Evolutionary conservation across 2,888 invertebrate species (phyloP), one percentile per base, ranked within the genome.

Genomic region (Epsilonema sp.): DNA sequence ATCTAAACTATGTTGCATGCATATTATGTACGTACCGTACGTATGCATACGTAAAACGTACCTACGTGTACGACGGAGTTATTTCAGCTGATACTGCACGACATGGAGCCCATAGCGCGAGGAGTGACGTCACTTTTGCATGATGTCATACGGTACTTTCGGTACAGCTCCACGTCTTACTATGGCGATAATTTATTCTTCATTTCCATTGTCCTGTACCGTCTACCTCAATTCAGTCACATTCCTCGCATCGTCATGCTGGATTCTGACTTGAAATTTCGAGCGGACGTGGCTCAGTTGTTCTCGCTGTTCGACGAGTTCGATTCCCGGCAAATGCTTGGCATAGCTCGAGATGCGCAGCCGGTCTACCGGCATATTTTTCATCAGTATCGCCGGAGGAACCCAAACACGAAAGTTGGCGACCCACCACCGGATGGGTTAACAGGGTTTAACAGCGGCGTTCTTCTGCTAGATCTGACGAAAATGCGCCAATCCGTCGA

Each of bases 361-460:
- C 81, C 82, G 1, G 81, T 82, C 0, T 83, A 83, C 63, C 72
- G 78, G 38, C 80, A 82, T 61, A 75, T 78, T 41, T 70, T 82
- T 21, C 3, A 13, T 55, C 65, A 72, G 44, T 80, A 79, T 62
- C 74, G 79, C 4, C 53, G 56, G 24, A 73, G 74, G 52, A 72
- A 78, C 60, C 76, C 75, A 8, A 71, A 73, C 26, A 77, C 77
- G 3, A 68, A 66, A 25, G 76, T 78, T 52, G 78, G 78, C 4
- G 72, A 68, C 41, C 72, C 74, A 1, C 70, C 72, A 13, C 67
- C 69, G 0, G 56, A 66, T 37, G 71, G 71, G 3, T 56, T 65
- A 58, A 78, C 79, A n/a, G 82, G 83, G 1, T 77, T 79, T 56
- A 83, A 83, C 66, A 80, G 80, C 54, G 83, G 82, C 4, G 78